These are phyloP conservation scores for Lepidurus couesii DNA, from an alignment of 1,140 invertebrate genomes.

Conservation along the genomic window DNA sequence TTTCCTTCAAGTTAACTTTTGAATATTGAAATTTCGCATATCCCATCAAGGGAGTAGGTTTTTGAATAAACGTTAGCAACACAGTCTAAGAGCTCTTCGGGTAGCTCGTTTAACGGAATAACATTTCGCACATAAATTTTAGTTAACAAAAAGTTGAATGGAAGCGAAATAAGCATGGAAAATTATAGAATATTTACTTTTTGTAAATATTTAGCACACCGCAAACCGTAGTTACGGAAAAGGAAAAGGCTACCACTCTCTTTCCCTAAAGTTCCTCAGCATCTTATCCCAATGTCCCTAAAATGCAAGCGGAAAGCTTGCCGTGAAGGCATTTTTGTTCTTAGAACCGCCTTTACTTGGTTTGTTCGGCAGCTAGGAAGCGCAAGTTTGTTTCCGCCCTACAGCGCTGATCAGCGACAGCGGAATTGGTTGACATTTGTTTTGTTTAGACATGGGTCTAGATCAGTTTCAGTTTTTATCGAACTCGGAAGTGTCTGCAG, in stretches of 20 bases:
- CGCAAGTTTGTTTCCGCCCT: neutral
- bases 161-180: neutral
- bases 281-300: neutral
- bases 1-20: too few species aligned
- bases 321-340: neutral
- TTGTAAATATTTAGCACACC: slow-evolving; percentile 21
- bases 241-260: slow-evolving; percentile 9
- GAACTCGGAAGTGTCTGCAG: neutral
- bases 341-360: neutral
- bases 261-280: neutral
- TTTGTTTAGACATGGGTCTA: neutral
- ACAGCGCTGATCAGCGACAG: neutral
- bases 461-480: neutral
- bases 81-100: too few species aligned
- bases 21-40: too few species aligned
- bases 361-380: too few species aligned
- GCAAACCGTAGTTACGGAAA: slow-evolving; percentile 21
- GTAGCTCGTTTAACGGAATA: too few species aligned
- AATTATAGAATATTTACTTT: slow-evolving; percentile 12
- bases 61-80: too few species aligned
- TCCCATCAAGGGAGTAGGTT: too few species aligned
- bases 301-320: too few species aligned
- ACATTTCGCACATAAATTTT: too few species aligned
- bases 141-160: neutral
- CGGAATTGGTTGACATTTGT: neutral